phyloP scores from a whole-genome alignment of 2,888 invertebrate genomes.

The Rhaphigaster nebulosa region DNA sequence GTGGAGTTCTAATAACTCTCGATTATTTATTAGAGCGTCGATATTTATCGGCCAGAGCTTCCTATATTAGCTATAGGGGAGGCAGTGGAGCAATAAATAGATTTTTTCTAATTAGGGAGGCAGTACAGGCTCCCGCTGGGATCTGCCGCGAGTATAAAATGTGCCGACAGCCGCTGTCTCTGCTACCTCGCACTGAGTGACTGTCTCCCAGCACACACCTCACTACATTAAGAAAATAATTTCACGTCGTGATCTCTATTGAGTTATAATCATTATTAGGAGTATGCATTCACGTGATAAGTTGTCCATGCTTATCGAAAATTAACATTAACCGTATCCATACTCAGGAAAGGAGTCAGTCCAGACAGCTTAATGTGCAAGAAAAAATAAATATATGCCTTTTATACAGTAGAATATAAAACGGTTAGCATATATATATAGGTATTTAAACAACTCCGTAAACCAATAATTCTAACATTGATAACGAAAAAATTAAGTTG shows the following conservation, averaged over 20 bases:
- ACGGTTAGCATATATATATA: too few species aligned
- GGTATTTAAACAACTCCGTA: too few species aligned
- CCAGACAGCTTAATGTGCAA: not conserved
- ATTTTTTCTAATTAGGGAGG: slow-evolving; percentile 44
- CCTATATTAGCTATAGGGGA: slow-evolving; percentile 46
- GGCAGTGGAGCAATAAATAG: slow-evolving; percentile 42
- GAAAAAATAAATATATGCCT: too few species aligned
- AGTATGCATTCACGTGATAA: not conserved
- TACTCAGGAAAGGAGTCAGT: not conserved
- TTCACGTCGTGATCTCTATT: not conserved
- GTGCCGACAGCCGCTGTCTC: slow-evolving; percentile 14
- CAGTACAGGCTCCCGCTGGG: slow-evolving; percentile 35
- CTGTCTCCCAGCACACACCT: not conserved
- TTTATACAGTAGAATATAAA: too few species aligned
- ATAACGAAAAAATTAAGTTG: too few species aligned
- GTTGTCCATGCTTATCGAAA: not conserved
- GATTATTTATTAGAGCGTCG: not conserved
- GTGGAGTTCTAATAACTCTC: slow-evolving; percentile 2
- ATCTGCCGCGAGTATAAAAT: slow-evolving; percentile 17
- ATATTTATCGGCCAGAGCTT: slow-evolving; percentile 6
- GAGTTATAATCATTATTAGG: not conserved
- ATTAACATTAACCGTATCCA: not conserved
- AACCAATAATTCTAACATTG: too few species aligned
- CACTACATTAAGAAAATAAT: not conserved
- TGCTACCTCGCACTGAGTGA: slow-evolving; percentile 25